phyloP scores from a whole-genome alignment of 2,797 vertebrate genomes.

The Emydoidea blandingii region DNA sequence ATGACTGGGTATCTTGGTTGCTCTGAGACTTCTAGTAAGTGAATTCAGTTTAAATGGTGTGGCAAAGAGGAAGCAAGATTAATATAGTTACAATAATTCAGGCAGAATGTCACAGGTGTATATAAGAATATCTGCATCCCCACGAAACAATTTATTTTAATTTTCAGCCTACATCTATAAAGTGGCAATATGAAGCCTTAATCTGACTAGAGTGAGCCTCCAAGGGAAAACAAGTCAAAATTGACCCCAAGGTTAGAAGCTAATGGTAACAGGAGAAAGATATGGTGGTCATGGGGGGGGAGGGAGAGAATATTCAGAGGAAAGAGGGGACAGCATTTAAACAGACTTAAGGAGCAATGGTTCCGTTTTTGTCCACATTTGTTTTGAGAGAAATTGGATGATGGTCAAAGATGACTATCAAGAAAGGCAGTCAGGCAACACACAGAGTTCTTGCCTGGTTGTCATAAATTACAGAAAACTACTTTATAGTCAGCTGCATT shows the following conservation, averaged over 20 bases:
- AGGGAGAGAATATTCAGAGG: neutral
- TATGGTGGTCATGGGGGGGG: neutral
- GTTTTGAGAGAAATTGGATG: neutral
- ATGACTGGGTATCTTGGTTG: neutral
- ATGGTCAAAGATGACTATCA: neutral
- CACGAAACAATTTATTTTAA: neutral
- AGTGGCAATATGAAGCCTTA: neutral
- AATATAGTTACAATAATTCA: neutral
- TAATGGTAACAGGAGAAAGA: neutral
- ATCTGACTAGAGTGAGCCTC: constrained; percentile 1
- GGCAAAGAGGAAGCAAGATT: neutral
- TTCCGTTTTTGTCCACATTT: neutral
- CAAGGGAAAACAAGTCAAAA: constrained; percentile 13
- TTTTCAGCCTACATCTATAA: neutral
- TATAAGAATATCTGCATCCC: neutral
- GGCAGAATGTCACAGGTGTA: neutral
- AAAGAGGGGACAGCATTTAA: neutral
- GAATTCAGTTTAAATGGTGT: neutral
- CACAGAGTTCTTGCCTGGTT: neutral
- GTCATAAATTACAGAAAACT: neutral
- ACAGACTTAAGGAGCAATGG: neutral
- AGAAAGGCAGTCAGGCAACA: neutral
- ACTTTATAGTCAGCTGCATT: neutral
- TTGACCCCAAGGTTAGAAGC: neutral
- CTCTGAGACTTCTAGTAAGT: neutral